These are phyloP conservation scores for Chouioia cunea DNA, from an alignment of 2,888 invertebrate species.

Conservation along the genomic window DNA sequence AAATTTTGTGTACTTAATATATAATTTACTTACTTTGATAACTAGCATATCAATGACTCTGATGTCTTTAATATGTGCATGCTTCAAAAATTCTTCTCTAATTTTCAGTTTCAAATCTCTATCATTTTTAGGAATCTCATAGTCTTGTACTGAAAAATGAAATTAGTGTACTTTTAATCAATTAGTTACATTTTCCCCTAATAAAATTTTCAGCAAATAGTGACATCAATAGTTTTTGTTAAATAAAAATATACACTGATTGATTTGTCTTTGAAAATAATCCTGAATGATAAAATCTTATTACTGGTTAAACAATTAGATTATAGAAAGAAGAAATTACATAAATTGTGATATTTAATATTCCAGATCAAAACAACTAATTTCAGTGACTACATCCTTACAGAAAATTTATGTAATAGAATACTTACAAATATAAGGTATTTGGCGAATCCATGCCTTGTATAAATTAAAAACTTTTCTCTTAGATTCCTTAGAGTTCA, in stretches of 20 bases:
- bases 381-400: conserved; percentile 49
- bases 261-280: neutral
- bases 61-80: conserved; percentile 85
- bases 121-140: conserved; percentile 83
- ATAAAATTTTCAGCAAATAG: too few relatives aligned
- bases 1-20: too few relatives aligned
- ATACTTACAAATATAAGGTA: conserved; percentile 86
- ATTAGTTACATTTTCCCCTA: too few relatives aligned
- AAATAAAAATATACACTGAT: neutral
- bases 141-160: conserved; percentile 81
- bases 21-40: conserved; percentile 79
- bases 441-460: conserved; percentile 93
- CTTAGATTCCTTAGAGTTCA: conserved; percentile 86
- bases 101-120: conserved; percentile 80
- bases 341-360: conserved; percentile 32
- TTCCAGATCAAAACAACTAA: conserved; percentile 53
- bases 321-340: conserved; percentile 28
- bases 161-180: too few relatives aligned
- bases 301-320: neutral
- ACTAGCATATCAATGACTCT: conserved; percentile 92
- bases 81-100: conserved; percentile 82
- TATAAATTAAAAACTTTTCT: conserved; percentile 88
- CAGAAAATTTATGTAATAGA: conserved; percentile 39
- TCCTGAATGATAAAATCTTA: neutral
- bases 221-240: neutral